Percentiles rank a stretch among this genome's conserved stretches.
Evolutionary conservation across 2,797 vertebrate genomes (phyloP).

Genomic region (Lepidocolaptes lacrymiger): DNA sequence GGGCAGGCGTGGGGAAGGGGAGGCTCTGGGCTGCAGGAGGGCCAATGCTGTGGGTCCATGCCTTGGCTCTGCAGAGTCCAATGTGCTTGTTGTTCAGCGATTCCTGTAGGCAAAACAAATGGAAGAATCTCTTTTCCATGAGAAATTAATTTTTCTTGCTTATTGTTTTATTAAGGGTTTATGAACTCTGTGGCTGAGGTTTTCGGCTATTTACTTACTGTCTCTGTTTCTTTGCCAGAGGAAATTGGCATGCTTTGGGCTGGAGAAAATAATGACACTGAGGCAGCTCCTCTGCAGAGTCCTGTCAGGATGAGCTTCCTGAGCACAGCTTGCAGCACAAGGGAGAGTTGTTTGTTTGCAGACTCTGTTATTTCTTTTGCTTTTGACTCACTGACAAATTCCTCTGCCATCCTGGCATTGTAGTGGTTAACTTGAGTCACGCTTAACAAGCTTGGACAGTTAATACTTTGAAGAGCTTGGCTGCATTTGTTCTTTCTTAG

Average conservation of each 20-base stretch:
- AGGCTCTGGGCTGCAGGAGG: background rate
- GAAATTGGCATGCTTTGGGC: background rate
- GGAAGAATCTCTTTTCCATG: background rate
- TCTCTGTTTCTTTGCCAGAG: background rate
- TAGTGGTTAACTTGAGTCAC: slow-evolving; percentile 24
- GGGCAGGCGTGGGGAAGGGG: background rate
- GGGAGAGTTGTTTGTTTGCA: background rate
- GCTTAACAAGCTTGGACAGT: background rate
- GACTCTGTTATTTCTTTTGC: background rate
- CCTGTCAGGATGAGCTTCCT: background rate
- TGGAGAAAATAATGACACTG: background rate
- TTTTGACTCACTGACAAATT: background rate
- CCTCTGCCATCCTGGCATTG: background rate
- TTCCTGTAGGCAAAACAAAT: background rate
- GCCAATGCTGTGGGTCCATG: rapidly evolving
- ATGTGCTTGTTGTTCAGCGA: rapidly evolving
- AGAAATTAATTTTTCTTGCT: background rate
- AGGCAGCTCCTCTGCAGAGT: background rate
- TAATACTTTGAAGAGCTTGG: slow-evolving; percentile 14
- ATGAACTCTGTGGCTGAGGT: background rate
- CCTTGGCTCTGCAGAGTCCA: background rate
- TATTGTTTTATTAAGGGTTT: slow-evolving; percentile 13
- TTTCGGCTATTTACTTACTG: background rate
- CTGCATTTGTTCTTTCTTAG: slow-evolving; percentile 13
- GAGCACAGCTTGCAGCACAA: background rate